Evolutionary conservation across 2,797 vertebrate species (phyloP), one percentile per base, ranked within the genome.

Genomic region (Catostomus latipinnis): DNA sequence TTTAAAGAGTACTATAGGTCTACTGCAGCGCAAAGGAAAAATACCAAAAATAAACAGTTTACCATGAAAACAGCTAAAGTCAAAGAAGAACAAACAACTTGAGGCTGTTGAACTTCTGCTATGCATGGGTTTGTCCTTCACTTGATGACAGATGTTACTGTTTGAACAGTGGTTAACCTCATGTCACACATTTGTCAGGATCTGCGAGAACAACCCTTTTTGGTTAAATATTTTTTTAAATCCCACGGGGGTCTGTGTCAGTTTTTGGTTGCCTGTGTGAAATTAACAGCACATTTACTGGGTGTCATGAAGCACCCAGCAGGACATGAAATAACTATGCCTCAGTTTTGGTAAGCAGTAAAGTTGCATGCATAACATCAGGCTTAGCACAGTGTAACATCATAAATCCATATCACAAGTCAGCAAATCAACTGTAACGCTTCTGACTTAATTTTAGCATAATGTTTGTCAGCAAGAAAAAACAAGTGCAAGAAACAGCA

Each of bases 361-460:
- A 57, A 60, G 14, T 7, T 74, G 54, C n/a, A 34, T 89, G 86
- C 74, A 86, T 90, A 89, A 88, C 88, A 89, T 58, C 72, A 82
- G 71, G 81, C 76, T 71, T 88, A 90, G 87, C 85, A 89, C 89
- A 89, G 86, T 83, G 86, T 71, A 58, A 9, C 22, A 12, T 16
- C 63, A 52, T n/a, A 8, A 53, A 8, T 53, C 5, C 4, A 68
- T 68, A 50, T 52, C 6, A 12, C 60, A 43, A 61, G 60, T 61
- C 46, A 61, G 22, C 65, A 53, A 61, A 45, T 50, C 58, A 62
- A 54, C 43, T 53, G 14, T 43, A 79, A 66, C 56, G 34, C 45
- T 16, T 71, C 16, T 50, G 1, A 63, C 72, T 57, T 65, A 49
- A 13, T 45, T 79, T 66, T 49, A 34, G 14, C 12, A 13, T 16